Evolutionary conservation across 2,797 vertebrate species (phyloP), one percentile per base, ranked within the genome.

Genomic region (Presbytis comata): DNA sequence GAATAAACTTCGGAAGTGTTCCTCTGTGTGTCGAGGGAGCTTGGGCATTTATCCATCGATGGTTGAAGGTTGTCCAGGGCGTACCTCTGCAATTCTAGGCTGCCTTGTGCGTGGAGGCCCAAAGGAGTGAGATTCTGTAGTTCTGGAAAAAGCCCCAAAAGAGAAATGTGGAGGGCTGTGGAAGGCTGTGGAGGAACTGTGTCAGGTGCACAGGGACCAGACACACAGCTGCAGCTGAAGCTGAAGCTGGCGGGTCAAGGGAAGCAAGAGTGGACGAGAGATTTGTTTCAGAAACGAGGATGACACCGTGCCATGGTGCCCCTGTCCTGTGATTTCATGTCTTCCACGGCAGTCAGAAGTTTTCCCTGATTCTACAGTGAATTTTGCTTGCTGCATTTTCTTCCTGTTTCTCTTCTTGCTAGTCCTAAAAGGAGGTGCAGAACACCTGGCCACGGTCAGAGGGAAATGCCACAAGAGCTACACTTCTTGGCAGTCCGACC

Each of bases 221-320:
- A 28, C 30, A 21, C 10, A 5, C 17, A 72, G 67, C 59, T 24
- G 53, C 22, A 2, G 4, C 41, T 3, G 0, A 5, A 2, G 4
- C 41, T 3, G 0, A 11, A 53, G 78, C 10, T 26, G 39, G 11
- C 6, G 30, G 53, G 33, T 3, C 0, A 8, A 2, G 22, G 41
- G 5, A 28, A 21, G 28, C 2, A 3, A 33, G 57, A 41, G 28
- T 0, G 30, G 55, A 16, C 0, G 28, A n/a, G 16, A 28, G 59
- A 5, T 30, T 50, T 4, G 1, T 26, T 22, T 84, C 39, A 7
- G 61, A 57, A 57, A n/a, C 0, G 2, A 50, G 67, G 36, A 22
- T 1, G 12, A 7, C 22, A 0, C 2, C 0, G 1, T n/a, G 28
- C n/a, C 14, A 0, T 9, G 1, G 4, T 3, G 36, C 4, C 41